phyloP scores from a whole-genome alignment of 1,140 invertebrate species.

The Zaprionus capensis region DNA sequence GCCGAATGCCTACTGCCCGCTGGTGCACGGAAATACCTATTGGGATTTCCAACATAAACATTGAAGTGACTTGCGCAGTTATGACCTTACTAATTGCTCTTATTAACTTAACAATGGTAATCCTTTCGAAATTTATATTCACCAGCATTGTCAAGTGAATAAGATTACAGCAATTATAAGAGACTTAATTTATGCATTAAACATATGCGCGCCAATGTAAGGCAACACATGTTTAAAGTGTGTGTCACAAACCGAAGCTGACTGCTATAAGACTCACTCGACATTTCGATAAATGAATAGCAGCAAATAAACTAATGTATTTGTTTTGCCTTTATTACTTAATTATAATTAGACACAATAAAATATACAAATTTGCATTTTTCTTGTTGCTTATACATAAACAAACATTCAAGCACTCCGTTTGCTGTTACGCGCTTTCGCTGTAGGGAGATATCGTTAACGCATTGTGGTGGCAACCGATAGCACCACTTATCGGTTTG shows the following conservation, averaged over 20 bases:
- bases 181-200: not conserved
- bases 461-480: not conserved
- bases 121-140: not conserved
- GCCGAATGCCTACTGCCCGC: not conserved
- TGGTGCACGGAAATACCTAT: constrained; percentile 55
- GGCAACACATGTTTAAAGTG: not conserved
- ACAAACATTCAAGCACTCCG: too few species aligned
- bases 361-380: not conserved
- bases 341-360: too few species aligned
- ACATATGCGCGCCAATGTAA: not conserved
- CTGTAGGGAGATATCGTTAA: not conserved
- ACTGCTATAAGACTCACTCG: constrained; percentile 5
- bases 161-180: not conserved
- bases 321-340: not conserved
- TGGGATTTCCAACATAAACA: constrained; percentile 21
- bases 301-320: not conserved
- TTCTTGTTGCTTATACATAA: too few species aligned
- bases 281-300: not conserved
- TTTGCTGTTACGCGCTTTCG: not conserved
- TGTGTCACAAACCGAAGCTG: not conserved
- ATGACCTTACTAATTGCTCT: not conserved
- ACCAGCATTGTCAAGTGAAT: not conserved
- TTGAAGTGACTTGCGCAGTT: constrained; percentile 10
- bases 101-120: not conserved
- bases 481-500: not conserved